Conservation (phyloP, 2,888 invertebrate species). For the Amaurobius ferox region DNA sequence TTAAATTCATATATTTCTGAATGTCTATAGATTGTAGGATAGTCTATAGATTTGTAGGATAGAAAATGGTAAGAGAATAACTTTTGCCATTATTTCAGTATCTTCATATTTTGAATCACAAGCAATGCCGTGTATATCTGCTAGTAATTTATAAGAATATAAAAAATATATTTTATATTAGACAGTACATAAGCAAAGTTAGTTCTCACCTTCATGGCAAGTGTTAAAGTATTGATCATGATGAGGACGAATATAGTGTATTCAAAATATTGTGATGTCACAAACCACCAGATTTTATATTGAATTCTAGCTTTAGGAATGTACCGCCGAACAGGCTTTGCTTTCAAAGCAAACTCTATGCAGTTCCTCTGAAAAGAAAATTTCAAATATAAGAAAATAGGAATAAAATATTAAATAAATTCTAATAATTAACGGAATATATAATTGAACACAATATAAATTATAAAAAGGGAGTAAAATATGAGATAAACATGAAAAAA, state of each 20-base stretch:
- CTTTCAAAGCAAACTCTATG: conserved; percentile 92
- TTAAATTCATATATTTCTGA: no score
- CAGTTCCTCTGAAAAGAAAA: conserved; percentile 85
- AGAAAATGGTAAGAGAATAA: background rate
- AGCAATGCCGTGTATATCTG: no score
- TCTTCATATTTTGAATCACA: no score
- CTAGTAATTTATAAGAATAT: background rate
- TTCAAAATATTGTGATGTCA: conserved; percentile 98
- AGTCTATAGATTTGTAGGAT: background rate
- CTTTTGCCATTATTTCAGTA: no score
- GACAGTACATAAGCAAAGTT: background rate
- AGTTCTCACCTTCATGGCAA: conserved; percentile 88
- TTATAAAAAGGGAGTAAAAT: no score
- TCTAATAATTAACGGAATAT: no score
- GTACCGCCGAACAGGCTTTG: conserved; percentile 85
- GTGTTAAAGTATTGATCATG: conserved; percentile 97
- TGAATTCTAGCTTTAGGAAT: conserved; percentile 90
- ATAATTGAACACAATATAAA: no score
- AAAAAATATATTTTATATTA: background rate
- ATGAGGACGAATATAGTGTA: conserved; percentile 98
- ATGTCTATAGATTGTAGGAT: no score
- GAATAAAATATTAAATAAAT: no score
- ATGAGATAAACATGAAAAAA: no score
- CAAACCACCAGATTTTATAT: conserved; percentile 97
- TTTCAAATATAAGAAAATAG: no score